Percentiles rank a stretch among this genome's conserved stretches.
Conservation (phyloP, 1,140 invertebrate genomes). For the Eulimnadia texana region DNA sequence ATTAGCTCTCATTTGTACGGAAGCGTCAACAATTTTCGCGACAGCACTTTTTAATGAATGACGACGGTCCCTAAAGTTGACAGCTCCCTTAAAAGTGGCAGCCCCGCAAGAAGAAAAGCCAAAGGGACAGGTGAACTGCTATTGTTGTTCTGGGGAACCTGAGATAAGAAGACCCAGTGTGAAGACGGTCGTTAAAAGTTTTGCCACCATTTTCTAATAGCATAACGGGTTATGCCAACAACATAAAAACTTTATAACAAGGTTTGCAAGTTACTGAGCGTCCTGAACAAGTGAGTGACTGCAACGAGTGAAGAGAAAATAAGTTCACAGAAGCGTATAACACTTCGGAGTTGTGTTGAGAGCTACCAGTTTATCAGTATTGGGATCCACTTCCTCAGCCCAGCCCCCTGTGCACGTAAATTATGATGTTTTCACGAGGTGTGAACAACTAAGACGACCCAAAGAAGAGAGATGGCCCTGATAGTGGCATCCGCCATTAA, state of each 20-base stretch:
- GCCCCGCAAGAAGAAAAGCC: background rate
- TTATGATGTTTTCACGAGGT: background rate
- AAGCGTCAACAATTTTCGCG: background rate
- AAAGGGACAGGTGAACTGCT: background rate
- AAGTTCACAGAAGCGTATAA: background rate
- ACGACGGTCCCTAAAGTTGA: background rate
- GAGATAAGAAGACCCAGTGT: background rate
- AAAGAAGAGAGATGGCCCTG: background rate
- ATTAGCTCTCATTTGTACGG: background rate
- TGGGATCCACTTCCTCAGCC: too few relatives aligned
- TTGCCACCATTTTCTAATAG: background rate
- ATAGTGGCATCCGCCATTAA: background rate
- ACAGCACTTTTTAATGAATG: background rate
- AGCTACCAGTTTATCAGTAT: background rate
- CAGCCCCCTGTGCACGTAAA: background rate
- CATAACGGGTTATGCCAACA: too few relatives aligned
- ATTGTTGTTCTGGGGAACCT: background rate
- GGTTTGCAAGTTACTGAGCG: too few relatives aligned
- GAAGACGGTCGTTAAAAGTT: background rate
- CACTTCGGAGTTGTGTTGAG: background rate
- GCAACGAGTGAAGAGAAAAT: background rate
- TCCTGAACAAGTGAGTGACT: background rate
- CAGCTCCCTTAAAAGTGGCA: background rate
- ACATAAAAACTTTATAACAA: too few relatives aligned
- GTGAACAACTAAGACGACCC: too few relatives aligned